Conservation (phyloP, 2,113 vertebrate species). For the Heliornis fulica region DNA sequence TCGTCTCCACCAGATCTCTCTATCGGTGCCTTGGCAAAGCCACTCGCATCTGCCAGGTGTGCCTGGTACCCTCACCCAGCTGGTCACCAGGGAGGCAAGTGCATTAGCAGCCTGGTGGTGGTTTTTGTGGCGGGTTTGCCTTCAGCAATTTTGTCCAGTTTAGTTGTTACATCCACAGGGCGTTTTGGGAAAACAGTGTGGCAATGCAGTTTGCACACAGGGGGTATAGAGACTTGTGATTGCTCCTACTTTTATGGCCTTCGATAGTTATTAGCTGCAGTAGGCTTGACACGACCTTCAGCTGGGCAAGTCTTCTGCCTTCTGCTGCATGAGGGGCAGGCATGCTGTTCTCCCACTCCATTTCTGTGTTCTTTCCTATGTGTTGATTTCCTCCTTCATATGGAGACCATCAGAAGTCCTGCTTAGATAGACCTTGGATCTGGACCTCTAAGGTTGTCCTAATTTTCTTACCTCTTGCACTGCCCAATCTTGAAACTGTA, state of each 20-base stretch:
- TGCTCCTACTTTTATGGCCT: background rate
- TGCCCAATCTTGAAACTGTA: background rate
- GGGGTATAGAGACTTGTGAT: background rate
- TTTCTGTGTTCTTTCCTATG: background rate
- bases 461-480: background rate
- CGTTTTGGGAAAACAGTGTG: background rate
- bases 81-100: background rate
- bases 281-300: background rate
- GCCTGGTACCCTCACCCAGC: background rate
- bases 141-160: background rate
- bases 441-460: background rate
- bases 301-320: background rate
- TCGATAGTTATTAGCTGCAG: background rate
- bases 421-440: background rate
- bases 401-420: background rate
- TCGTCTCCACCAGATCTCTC: background rate
- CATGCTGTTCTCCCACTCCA: accelerated
- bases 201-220: background rate
- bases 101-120: background rate
- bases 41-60: background rate
- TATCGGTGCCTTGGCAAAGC: background rate
- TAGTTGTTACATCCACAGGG: accelerated
- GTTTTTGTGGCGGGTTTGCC: background rate
- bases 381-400: background rate
- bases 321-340: background rate